Evolutionary conservation across 2,888 invertebrate genomes (phyloP).

Genomic region (Nephrotoma appendiculata): DNA sequence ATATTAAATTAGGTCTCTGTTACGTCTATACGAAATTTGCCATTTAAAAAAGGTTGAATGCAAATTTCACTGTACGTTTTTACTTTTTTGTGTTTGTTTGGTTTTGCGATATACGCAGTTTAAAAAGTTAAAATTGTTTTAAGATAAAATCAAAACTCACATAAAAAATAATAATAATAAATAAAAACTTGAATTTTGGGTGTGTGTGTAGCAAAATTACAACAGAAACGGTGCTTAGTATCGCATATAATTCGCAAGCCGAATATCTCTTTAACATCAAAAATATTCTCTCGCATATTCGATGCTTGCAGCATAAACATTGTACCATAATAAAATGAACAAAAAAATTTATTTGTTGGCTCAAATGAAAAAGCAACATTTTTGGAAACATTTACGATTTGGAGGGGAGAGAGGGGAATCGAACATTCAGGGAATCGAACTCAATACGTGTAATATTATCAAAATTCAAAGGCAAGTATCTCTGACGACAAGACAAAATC

Average conservation of each 20-base stretch:
- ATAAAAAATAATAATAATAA: not conserved
- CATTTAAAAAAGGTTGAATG: not conserved
- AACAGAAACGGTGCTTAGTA: not conserved
- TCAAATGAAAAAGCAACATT: not conserved
- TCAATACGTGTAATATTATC: too few species aligned
- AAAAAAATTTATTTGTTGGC: not conserved
- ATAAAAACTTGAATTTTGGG: not conserved
- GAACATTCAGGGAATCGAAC: too few species aligned
- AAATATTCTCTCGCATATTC: not conserved
- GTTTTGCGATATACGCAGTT: not conserved
- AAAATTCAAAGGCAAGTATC: too few species aligned
- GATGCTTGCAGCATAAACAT: not conserved
- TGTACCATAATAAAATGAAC: not conserved
- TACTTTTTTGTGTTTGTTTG: not conserved
- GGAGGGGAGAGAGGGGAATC: too few species aligned
- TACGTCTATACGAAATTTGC: not conserved
- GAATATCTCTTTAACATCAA: not conserved
- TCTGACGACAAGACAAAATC: too few species aligned
- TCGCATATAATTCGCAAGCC: not conserved
- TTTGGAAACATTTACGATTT: not conserved
- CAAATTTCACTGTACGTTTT: not conserved
- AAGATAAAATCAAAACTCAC: not conserved
- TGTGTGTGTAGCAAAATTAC: not conserved
- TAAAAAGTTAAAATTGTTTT: not conserved
- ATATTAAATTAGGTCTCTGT: not conserved